Evolutionary conservation across 2,888 invertebrate species (phyloP).

Genomic region (Drosophila siamana): DNA sequence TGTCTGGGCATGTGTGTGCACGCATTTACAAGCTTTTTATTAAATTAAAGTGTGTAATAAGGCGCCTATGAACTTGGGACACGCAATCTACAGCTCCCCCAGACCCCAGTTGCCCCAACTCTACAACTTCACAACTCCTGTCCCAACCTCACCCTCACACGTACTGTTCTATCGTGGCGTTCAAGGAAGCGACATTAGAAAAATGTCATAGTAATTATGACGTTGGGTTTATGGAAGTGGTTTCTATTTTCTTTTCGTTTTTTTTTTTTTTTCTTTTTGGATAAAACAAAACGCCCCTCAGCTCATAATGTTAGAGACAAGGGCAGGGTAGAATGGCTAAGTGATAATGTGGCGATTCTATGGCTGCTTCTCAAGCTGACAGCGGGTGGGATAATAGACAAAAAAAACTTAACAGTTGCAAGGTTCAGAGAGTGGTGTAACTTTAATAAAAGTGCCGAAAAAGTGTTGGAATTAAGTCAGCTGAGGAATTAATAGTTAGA

Average conservation of each 20-base stretch:
- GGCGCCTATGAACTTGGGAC: conserved; percentile 70
- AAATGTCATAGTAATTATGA: conserved; percentile 77
- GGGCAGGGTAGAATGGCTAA: conserved; percentile 23
- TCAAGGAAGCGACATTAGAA: conserved; percentile 50
- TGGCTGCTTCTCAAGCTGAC: conserved; percentile 10
- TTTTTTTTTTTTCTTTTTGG: conserved; percentile 23
- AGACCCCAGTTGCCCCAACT: not conserved
- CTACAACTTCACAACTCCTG: conserved; percentile 1
- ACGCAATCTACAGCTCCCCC: conserved; percentile 50
- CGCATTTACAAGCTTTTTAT: conserved; percentile 76
- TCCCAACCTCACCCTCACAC: not conserved
- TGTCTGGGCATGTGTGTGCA: conserved; percentile 59
- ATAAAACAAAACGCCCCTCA: conserved; percentile 30
- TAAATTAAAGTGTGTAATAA: conserved; percentile 77
- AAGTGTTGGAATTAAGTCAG: not conserved
- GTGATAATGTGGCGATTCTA: conserved; percentile 44
- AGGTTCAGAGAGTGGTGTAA: not conserved
- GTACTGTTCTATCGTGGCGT: conserved; percentile 19
- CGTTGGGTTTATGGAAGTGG: conserved; percentile 70
- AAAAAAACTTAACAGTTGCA: not conserved
- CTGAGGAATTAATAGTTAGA: too few relatives aligned
- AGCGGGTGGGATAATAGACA: not conserved
- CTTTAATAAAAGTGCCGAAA: not conserved
- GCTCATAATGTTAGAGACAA: conserved; percentile 52
- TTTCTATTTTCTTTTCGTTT: not conserved